Percentiles rank a stretch among this genome's conserved stretches.
Evolutionary conservation across 2,888 invertebrate genomes (phyloP).

Genomic region (Pharmacophagus antenor): DNA sequence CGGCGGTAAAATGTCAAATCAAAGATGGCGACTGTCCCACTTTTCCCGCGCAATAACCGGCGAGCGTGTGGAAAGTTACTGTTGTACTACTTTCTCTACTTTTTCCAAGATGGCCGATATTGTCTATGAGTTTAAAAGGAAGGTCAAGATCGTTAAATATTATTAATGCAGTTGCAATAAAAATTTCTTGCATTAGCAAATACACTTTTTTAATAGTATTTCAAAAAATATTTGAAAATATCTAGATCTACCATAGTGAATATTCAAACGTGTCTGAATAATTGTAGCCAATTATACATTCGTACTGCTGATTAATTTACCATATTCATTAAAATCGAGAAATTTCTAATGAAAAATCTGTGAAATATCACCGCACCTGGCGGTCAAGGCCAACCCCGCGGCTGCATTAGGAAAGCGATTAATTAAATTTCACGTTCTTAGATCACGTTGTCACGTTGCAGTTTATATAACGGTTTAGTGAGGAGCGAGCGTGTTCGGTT

Average conservation of each 20-base stretch:
- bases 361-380: conserved; percentile 1
- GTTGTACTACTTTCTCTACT: conserved; percentile 80
- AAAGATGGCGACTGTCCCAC: conserved; percentile 75
- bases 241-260: too few relatives aligned
- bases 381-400: conserved; percentile 37
- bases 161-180: not conserved
- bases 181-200: too few relatives aligned
- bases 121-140: conserved; percentile 58
- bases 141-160: conserved; percentile 56
- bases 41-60: conserved; percentile 74
- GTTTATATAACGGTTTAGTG: conserved; percentile 70
- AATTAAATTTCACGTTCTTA: conserved; percentile 63
- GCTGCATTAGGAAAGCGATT: conserved; percentile 46
- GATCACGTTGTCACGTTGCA: conserved; percentile 77
- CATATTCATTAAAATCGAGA: not conserved
- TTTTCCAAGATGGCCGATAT: conserved; percentile 76
- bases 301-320: not conserved
- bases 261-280: too few relatives aligned
- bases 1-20: conserved; percentile 62
- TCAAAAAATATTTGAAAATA: too few relatives aligned
- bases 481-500: conserved; percentile 66
- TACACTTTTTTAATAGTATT: too few relatives aligned
- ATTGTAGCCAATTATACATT: too few relatives aligned
- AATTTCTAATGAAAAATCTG: not conserved
- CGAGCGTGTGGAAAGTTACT: conserved; percentile 77